Conservation (phyloP, 2,888 invertebrate genomes). For the Apamea crenata region DNA sequence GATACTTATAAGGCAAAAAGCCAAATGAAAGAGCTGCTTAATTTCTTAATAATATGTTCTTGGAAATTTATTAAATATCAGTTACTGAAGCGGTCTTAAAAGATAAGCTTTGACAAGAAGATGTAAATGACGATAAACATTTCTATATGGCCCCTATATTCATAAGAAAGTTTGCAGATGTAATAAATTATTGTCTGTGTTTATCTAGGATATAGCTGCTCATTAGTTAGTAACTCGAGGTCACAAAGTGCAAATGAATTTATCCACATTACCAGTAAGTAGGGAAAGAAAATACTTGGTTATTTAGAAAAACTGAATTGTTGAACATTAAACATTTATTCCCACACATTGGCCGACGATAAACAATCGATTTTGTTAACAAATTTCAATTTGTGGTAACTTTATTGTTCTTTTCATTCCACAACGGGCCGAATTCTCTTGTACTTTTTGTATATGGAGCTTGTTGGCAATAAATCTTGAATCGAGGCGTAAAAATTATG, state of each 20-base stretch:
- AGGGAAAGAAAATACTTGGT: not conserved
- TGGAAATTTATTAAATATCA: constrained; percentile 58
- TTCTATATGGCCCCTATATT: constrained; percentile 17
- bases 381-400: constrained; percentile 64
- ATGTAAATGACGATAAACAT: constrained; percentile 40
- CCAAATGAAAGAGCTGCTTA: constrained; percentile 65
- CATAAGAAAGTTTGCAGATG: constrained; percentile 30
- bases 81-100: constrained; percentile 32
- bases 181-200: constrained; percentile 22
- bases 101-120: constrained; percentile 39
- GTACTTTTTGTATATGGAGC: constrained; percentile 71
- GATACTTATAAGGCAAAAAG: constrained; percentile 77
- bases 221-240: constrained; percentile 13
- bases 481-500: constrained; percentile 78
- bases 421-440: constrained; percentile 65
- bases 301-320: constrained; percentile 12
- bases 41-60: constrained; percentile 70
- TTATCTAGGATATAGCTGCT: constrained; percentile 21
- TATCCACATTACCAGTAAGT: not conserved
- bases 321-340: constrained; percentile 19
- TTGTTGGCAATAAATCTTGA: constrained; percentile 75
- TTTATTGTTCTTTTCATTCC: constrained; percentile 69
- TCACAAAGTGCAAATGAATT: constrained; percentile 26
- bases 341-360: constrained; percentile 44
- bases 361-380: constrained; percentile 59